Evolutionary conservation across 2,888 invertebrate species (phyloP), one percentile per base, ranked within the genome.

Genomic region (Danaus chrysippus): DNA sequence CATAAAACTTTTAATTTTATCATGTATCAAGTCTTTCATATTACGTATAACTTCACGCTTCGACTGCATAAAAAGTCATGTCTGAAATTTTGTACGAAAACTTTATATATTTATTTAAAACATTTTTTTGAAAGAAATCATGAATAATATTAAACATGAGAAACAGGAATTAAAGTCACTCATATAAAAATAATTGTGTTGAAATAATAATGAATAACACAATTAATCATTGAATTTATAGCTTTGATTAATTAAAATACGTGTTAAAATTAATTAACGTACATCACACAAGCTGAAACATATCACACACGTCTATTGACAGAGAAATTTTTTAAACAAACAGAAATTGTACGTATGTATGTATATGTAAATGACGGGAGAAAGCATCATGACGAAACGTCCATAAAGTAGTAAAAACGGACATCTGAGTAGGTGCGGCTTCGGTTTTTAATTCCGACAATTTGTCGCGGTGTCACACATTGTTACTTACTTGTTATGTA

Each of bases 311-410:
- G 54, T 61, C 55, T 58, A 66, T 68, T 66, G 71, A 73, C 73
- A 76, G 87, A 79, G 89, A 90, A 89, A 90, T 86, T 86, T 77
- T 73, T 77, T 81, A 75, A 81, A 74, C 77, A 89, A 88, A 91
- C 87, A 87, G 77, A 84, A 67, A 79, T 82, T 77, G 76, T 81
- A 81, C 79, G 82, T 82, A 71, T 68, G 82, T 82, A 71, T 68
- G 69, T 68, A 76, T 81, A 84, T 87, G 84, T 80, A 86, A 87
- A 87, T 83, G 82, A 83, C 78, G 76, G 73, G 73, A 84, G 90
- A 91, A 91, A 91, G 90, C 82, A 73, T 72, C 68, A 77, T 85
- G 83, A 83, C 79, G 84, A 83, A 84, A 89, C 82, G 74, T 69
- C 78, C 73, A 74, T 79, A 82, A 82, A 81, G 74, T 75, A 74